Conservation (phyloP, 2,113 vertebrate species). For the Condylura cristata region DNA sequence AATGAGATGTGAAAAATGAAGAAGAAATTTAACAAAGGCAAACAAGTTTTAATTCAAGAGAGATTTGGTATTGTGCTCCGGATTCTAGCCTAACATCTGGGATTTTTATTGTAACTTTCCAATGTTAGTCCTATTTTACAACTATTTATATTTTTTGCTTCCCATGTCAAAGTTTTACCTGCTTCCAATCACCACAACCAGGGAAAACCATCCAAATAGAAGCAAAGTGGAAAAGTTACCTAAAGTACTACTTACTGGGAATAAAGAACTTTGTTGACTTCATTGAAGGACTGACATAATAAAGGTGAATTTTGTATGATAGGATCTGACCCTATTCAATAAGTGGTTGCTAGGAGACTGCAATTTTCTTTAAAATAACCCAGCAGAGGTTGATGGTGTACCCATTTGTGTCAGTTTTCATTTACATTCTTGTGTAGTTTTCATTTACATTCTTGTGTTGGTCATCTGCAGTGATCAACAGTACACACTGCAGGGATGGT, state of each 20-base stretch:
- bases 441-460: not conserved
- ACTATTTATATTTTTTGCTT: not conserved
- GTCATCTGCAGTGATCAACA: not conserved
- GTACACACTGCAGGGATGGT: not conserved
- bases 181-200: not conserved
- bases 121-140: not conserved
- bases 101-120: constrained; percentile 6
- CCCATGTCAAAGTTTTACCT: not conserved
- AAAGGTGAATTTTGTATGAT: not conserved
- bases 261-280: not conserved
- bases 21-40: not conserved
- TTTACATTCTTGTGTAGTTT: not conserved
- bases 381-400: not conserved
- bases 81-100: not conserved
- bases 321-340: not conserved
- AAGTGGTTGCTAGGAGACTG: not conserved
- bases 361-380: not conserved
- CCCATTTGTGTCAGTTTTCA: not conserved
- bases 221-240: not conserved
- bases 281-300: not conserved
- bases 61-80: not conserved
- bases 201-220: not conserved
- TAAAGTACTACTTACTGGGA: not conserved
- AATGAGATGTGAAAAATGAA: not conserved
- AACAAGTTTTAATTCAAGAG: constrained; percentile 12